These are phyloP conservation scores for Eledona agricola DNA, from an alignment of 2,888 invertebrate genomes.

Conservation along the genomic window DNA sequence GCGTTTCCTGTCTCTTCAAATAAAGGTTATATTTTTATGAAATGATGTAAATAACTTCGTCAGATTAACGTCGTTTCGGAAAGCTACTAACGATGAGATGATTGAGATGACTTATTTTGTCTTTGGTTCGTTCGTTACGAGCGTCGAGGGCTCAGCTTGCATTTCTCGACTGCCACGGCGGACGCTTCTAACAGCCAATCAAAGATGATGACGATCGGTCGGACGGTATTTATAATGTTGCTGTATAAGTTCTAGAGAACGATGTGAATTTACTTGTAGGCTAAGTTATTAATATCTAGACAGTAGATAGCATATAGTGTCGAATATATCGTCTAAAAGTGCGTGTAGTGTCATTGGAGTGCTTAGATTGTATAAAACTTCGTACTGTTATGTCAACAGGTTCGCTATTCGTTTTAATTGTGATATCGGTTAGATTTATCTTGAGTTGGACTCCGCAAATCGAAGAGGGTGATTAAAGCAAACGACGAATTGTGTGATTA, in stretches of 20 bases:
- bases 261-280: conserved; percentile 58
- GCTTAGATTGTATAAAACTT: conserved; percentile 57
- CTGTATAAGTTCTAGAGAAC: conserved; percentile 45
- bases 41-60: conserved; percentile 36
- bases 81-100: conserved; percentile 20
- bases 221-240: conserved; percentile 34
- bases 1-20: conserved; percentile 25
- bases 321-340: conserved; percentile 61
- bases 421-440: conserved; percentile 32
- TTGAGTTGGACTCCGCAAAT: conserved; percentile 10
- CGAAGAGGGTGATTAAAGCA: conserved; percentile 11
- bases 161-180: conserved; percentile 28
- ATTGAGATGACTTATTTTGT: conserved; percentile 25
- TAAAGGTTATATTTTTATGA: conserved; percentile 41
- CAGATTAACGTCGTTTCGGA: conserved; percentile 26
- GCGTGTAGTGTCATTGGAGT: conserved; percentile 62
- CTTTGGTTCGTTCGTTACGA: conserved; percentile 32
- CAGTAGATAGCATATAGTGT: conserved; percentile 61
- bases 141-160: conserved; percentile 27
- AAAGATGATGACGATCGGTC: conserved; percentile 31
- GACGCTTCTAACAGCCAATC: conserved; percentile 32
- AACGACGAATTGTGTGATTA: conserved; percentile 26
- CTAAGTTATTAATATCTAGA: conserved; percentile 60
- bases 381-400: conserved; percentile 50
- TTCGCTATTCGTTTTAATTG: conserved; percentile 38